phyloP scores from a whole-genome alignment of 2,113 vertebrate species.

The Entosphenus tridentatus region DNA sequence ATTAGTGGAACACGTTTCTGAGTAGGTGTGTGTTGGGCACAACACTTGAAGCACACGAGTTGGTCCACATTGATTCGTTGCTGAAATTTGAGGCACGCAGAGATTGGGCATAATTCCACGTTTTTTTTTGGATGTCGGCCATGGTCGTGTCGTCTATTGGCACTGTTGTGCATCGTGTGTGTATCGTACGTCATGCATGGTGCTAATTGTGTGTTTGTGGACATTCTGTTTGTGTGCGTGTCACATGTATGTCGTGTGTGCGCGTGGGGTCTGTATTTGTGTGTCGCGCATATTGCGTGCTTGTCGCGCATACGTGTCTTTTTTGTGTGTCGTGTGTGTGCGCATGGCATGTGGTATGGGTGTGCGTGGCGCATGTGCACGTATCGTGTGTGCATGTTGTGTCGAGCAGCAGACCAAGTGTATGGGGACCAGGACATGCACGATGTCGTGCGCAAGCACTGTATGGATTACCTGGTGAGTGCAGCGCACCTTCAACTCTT shows the following conservation, averaged over 20 bases:
- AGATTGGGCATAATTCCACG: too few relatives aligned
- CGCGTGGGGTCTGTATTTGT: neutral
- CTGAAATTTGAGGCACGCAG: too few relatives aligned
- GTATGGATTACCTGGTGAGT: conserved; percentile 76
- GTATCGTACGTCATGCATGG: too few relatives aligned
- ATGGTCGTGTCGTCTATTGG: too few relatives aligned
- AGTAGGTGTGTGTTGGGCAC: too few relatives aligned
- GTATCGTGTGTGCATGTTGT: conserved; percentile 8
- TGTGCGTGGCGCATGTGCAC: neutral
- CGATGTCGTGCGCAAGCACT: conserved; percentile 68
- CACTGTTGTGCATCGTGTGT: too few relatives aligned
- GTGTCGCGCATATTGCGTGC: neutral
- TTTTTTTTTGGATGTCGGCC: too few relatives aligned
- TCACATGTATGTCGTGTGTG: neutral
- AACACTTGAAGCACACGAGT: too few relatives aligned
- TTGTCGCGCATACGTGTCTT: conserved; percentile 16
- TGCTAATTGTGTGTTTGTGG: too few relatives aligned
- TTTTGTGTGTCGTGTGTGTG: conserved; percentile 15
- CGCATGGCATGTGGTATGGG: conserved; percentile 11
- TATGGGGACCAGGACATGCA: conserved; percentile 81
- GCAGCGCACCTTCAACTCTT: neutral
- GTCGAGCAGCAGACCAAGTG: conserved; percentile 48
- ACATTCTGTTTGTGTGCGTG: too few relatives aligned
- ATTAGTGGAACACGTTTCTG: too few relatives aligned
- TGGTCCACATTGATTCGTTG: too few relatives aligned